Evolutionary conservation across 2,113 vertebrate species (phyloP).

Genomic region (Hippocampus zosterae): DNA sequence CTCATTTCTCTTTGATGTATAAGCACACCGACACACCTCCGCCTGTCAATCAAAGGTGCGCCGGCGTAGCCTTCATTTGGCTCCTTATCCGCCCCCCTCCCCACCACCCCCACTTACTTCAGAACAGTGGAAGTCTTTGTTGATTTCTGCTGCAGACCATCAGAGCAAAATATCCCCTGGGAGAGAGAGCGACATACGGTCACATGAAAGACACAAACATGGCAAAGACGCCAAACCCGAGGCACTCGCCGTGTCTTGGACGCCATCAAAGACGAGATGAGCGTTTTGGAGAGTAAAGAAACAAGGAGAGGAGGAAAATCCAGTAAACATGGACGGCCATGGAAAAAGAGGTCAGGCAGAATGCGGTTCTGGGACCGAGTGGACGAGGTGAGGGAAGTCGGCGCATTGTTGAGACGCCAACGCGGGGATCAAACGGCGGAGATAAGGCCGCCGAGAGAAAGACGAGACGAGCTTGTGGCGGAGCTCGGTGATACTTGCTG

Average conservation of each 20-base stretch:
- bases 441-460: not conserved
- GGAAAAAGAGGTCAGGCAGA: conserved; percentile 4
- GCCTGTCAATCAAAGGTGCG: conserved; percentile 46
- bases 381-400: not conserved
- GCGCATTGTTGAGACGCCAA: not conserved
- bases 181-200: conserved; percentile 17
- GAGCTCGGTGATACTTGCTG: not conserved
- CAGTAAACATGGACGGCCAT: not conserved
- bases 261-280: conserved; percentile 11
- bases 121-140: conserved; percentile 40
- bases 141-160: conserved; percentile 51
- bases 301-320: conserved; percentile 9
- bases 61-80: conserved; percentile 18
- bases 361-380: not conserved
- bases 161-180: conserved; percentile 38
- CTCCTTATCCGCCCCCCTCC: conserved; percentile 19
- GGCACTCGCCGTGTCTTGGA: not conserved
- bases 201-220: conserved; percentile 7
- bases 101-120: conserved; percentile 8
- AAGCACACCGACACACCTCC: conserved; percentile 9
- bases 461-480: not conserved
- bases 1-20: conserved; percentile 14
- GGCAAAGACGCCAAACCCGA: conserved; percentile 1
- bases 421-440: not conserved
- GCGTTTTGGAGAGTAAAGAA: conserved; percentile 15